Conservation (phyloP, 2,888 invertebrate genomes). For the Seladonia tumulorum region DNA sequence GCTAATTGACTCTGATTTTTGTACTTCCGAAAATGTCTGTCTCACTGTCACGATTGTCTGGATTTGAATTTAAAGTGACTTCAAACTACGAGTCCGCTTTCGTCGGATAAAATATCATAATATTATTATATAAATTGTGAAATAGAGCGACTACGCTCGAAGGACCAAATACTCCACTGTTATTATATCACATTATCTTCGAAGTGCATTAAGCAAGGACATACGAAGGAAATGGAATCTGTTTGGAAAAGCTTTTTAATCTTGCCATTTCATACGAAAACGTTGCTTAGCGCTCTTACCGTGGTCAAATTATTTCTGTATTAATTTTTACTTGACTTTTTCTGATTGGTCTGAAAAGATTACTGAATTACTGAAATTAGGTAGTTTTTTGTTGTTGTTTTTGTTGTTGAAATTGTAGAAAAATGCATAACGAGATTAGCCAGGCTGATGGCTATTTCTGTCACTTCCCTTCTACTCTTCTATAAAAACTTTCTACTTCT, state of each 20-base stretch:
- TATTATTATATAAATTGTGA: slow-evolving; percentile 36
- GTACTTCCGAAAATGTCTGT: not conserved
- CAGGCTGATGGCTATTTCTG: too few relatives aligned
- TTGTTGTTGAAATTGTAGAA: too few relatives aligned
- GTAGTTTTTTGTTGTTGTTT: too few relatives aligned
- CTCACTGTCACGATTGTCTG: not conserved
- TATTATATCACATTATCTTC: slow-evolving; percentile 46
- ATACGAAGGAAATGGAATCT: slow-evolving; percentile 28
- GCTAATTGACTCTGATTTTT: too few relatives aligned
- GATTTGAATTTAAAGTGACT: not conserved
- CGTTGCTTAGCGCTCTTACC: not conserved
- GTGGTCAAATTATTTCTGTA: not conserved
- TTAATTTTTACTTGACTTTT: not conserved
- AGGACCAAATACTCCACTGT: slow-evolving; percentile 25
- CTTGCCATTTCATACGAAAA: slow-evolving; percentile 17
- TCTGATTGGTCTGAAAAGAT: not conserved
- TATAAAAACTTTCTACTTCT: too few relatives aligned
- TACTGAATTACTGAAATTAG: not conserved
- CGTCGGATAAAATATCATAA: slow-evolving; percentile 30
- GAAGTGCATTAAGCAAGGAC: slow-evolving; percentile 35
- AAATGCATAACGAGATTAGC: too few relatives aligned
- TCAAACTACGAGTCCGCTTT: slow-evolving; percentile 15
- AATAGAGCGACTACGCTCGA: slow-evolving; percentile 9
- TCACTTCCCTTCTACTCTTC: too few relatives aligned
- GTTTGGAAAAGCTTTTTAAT: slow-evolving; percentile 38